A percentile compares a stretch with the other conserved stretches of the same genome.
phyloP scores from a whole-genome alignment of 2,113 vertebrate species.

The Theropithecus gelada region DNA sequence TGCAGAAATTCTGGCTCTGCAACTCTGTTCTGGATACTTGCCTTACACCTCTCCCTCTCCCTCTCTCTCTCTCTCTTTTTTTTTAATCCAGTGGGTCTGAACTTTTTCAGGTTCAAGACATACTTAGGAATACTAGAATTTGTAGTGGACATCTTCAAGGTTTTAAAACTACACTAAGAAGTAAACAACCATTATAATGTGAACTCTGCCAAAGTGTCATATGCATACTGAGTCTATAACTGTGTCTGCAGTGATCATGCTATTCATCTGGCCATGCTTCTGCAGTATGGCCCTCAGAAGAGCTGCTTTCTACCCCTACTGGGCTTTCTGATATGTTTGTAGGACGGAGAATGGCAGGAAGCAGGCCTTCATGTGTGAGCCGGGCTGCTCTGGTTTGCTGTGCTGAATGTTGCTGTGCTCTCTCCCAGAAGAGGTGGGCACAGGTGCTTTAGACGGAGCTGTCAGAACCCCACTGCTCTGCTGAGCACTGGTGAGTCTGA shows the following conservation, averaged over 20 bases:
- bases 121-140: background rate
- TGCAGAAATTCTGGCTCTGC: background rate
- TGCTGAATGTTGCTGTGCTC: background rate
- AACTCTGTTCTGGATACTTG: background rate
- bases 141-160: background rate
- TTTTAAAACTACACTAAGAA: constrained; percentile 27
- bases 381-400: background rate
- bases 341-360: background rate
- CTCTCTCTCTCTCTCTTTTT: background rate
- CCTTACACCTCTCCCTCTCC: background rate
- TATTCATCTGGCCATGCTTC: background rate
- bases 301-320: background rate
- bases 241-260: background rate
- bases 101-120: background rate
- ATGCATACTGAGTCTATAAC: background rate
- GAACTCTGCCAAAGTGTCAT: background rate
- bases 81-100: background rate
- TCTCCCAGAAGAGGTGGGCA: background rate
- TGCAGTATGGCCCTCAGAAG: background rate
- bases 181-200: background rate
- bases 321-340: background rate
- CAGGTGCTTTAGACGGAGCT: background rate
- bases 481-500: background rate
- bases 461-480: background rate
- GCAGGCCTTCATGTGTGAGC: background rate